Base-by-base conservation (phyloP, 2,113 vertebrate genomes). In the Elanus axillaris region DNA sequence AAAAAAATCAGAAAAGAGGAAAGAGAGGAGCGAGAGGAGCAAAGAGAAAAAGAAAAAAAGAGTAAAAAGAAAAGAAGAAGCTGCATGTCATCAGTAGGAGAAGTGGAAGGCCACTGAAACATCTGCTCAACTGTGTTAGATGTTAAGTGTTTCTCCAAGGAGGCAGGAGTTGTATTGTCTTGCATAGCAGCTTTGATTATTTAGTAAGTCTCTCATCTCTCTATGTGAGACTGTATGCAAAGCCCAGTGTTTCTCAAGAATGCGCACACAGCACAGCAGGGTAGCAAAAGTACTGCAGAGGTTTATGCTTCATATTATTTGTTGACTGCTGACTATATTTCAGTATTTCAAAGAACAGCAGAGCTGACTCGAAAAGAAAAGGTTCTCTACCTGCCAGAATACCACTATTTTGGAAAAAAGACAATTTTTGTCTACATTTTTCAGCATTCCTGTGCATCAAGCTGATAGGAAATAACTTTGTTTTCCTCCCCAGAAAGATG, bases 111-210 rank as follows among this genome's bases (percentile, higher is more conserved):
- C 83, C 72, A 84, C 74, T 1, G 15, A 96, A 93, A 97, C 97
- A 98, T 97, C 97, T 97, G 98, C 95, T 97, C 91, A 52, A 12
- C 64, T 95, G 89, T 2, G 18, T 93, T 97, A 96, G 92, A 94
- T 96, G 58, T 92, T 96, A 92, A 93, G 86, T 38, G 63, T 69
- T 80, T 88, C 93, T 97, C 86, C 86, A 56, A 74, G 86, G 80
- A 95, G 93, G 93, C 96, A 96, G 86, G 58, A 86, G 45, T 5
- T 90, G 71, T 83, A 97, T 89, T 96, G 96, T 97, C 93, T 97
- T 96, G 91, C 93, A 93, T 92, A 93, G 94, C 89, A 96, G 94
- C 88, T 94, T 94, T 98, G 96, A 97, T 92, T 96, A 94, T 91
- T 97, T 96, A 96, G 73, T 60, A 86, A 96, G 92, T 88, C 7